These are phyloP conservation scores for Cheilosia pagana DNA, from an alignment of 2,888 invertebrate genomes.

Conservation along the genomic window DNA sequence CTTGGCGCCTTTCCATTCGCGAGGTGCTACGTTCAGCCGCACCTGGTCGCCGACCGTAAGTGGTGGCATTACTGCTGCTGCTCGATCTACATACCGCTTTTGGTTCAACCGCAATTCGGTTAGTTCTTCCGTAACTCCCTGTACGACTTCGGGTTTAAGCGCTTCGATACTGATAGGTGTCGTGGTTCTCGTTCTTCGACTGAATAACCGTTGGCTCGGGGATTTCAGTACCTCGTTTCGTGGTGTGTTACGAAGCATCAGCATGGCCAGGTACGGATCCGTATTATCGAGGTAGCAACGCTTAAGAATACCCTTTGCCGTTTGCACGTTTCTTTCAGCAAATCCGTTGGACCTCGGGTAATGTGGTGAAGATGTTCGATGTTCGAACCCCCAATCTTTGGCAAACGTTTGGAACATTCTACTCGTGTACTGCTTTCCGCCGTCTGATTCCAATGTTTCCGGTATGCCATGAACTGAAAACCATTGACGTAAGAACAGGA, in stretches of 20 bases:
- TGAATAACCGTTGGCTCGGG: conserved; percentile 5
- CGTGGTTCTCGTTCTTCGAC: not conserved
- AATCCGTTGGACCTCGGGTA: conserved; percentile 30
- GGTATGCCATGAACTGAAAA: conserved; percentile 29
- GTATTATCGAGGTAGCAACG: conserved; percentile 1
- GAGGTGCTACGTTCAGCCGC: conserved; percentile 41
- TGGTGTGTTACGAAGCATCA: conserved; percentile 7
- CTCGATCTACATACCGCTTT: conserved; percentile 40
- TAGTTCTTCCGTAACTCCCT: conserved; percentile 38
- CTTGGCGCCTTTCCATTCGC: conserved; percentile 45
- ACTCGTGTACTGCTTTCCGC: conserved; percentile 18
- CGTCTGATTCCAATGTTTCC: conserved; percentile 9
- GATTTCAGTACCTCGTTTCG: conserved; percentile 2
- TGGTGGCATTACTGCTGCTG: conserved; percentile 18
- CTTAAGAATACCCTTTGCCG: conserved; percentile 10
- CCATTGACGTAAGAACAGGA: conserved; percentile 3
- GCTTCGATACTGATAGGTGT: not conserved
- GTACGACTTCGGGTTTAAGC: not conserved
- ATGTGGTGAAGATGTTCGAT: conserved; percentile 15
- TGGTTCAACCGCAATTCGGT: conserved; percentile 37
- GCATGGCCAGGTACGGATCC: conserved; percentile 5
- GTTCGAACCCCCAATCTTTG: conserved; percentile 8
- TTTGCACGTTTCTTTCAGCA: conserved; percentile 9
- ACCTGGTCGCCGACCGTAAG: conserved; percentile 39
- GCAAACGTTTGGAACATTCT: conserved; percentile 1